phyloP scores from a whole-genome alignment of 2,113 vertebrate species.

The Scophthalmus maximus region DNA sequence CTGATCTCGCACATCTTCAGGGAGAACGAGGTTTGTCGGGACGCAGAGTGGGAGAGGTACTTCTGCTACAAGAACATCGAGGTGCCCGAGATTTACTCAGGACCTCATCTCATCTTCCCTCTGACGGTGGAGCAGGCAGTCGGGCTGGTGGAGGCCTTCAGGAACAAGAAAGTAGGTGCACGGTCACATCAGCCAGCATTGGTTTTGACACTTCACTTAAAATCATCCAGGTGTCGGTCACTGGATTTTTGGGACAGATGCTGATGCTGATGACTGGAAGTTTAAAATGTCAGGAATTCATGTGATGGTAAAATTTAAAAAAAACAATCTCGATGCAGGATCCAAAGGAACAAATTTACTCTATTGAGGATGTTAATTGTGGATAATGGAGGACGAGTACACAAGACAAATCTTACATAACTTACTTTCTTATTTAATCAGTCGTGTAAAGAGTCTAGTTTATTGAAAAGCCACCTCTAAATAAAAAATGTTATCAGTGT shows the following conservation, averaged over 20 bases:
- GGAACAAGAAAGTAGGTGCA: constrained; percentile 89
- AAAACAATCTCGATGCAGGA: too few relatives aligned
- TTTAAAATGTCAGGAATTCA: too few relatives aligned
- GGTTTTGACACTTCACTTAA: not conserved
- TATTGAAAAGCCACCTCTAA: not conserved
- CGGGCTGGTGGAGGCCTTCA: constrained; percentile 92
- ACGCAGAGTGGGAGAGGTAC: constrained; percentile 84
- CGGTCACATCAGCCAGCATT: too few relatives aligned
- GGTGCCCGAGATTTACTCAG: constrained; percentile 88
- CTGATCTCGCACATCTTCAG: constrained; percentile 90
- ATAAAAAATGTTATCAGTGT: too few relatives aligned
- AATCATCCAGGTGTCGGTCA: too few relatives aligned
- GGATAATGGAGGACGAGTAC: too few relatives aligned
- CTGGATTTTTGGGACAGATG: not conserved
- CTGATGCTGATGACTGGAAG: not conserved
- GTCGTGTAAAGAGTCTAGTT: too few relatives aligned
- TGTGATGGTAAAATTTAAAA: too few relatives aligned
- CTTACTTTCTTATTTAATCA: too few relatives aligned
- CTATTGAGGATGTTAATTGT: too few relatives aligned
- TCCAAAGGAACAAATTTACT: too few relatives aligned
- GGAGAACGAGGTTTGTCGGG: constrained; percentile 83
- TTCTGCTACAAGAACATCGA: constrained; percentile 87
- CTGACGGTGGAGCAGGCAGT: constrained; percentile 87
- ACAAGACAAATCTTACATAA: too few relatives aligned
- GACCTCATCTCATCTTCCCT: constrained; percentile 91